Evolutionary conservation across 2,888 invertebrate species (phyloP).

Genomic region (Erynnis tages): DNA sequence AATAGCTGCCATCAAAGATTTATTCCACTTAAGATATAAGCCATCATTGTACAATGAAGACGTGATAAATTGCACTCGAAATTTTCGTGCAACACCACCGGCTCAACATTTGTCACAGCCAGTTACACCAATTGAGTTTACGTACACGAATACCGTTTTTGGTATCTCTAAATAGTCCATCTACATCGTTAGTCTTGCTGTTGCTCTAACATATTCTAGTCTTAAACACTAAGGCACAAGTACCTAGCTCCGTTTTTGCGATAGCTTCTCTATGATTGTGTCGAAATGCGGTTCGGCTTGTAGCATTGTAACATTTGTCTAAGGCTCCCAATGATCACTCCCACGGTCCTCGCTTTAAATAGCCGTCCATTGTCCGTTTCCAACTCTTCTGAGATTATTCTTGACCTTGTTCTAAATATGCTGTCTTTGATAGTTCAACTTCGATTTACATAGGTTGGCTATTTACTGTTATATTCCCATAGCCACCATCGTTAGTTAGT

Average conservation of each 20-base stretch:
- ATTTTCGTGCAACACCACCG: constrained; percentile 27
- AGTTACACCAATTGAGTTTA: constrained; percentile 43
- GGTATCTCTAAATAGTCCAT: constrained; percentile 44
- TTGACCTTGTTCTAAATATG: constrained; percentile 73
- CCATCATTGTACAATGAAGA: constrained; percentile 11
- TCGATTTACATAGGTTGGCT: constrained; percentile 42
- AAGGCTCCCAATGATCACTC: constrained; percentile 64
- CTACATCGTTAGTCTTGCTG: constrained; percentile 34
- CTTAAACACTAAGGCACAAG: constrained; percentile 23
- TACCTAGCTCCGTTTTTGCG: constrained; percentile 24
- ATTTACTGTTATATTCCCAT: constrained; percentile 11
- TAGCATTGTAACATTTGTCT: constrained; percentile 36
- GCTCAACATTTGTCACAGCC: constrained; percentile 42
- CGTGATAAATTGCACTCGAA: constrained; percentile 27
- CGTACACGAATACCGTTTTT: constrained; percentile 44
- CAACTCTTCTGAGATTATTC: constrained; percentile 65
- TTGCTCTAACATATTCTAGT: constrained; percentile 1
- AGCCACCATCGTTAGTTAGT: not conserved
- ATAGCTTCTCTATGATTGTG: constrained; percentile 33
- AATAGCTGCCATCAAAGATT: constrained; percentile 15
- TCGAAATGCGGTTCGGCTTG: constrained; percentile 23
- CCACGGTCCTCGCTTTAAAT: constrained; percentile 60
- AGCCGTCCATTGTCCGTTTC: constrained; percentile 63
- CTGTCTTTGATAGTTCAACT: constrained; percentile 28
- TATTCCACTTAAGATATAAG: constrained; percentile 24